A percentile compares a stretch with the other conserved stretches of the same genome.
These are phyloP conservation scores for Cnemophilus loriae DNA, from an alignment of 2,113 vertebrate genomes.

Conservation along the genomic window DNA sequence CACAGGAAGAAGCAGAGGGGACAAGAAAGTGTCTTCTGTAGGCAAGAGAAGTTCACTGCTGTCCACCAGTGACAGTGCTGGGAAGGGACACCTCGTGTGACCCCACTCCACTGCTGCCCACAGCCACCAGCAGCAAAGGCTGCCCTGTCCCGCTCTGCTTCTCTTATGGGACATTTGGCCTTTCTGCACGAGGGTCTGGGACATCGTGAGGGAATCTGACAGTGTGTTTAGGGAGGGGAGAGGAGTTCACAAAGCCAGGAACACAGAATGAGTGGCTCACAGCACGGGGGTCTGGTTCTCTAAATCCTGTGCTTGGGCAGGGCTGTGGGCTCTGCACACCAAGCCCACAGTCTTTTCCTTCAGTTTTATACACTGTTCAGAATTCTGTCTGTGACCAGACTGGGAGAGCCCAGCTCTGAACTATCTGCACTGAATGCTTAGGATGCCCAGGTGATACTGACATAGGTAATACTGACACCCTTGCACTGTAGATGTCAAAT, in stretches of 20 bases:
- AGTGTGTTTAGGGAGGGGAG: not conserved
- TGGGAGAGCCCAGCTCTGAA: not conserved
- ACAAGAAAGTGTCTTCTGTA: not conserved
- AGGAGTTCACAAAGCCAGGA: not conserved
- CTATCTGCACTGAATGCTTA: not conserved
- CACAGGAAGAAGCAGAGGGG: not conserved
- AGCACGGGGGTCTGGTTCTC: not conserved
- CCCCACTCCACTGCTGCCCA: not conserved
- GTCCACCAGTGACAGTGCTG: not conserved
- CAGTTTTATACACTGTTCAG: rapidly evolving
- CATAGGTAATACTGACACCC: not conserved
- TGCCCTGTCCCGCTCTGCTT: not conserved
- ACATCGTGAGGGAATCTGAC: not conserved
- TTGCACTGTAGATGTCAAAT: not conserved
- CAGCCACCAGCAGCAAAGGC: not conserved
- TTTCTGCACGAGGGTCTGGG: not conserved
- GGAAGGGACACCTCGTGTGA: not conserved
- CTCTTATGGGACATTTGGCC: not conserved
- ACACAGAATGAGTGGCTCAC: not conserved
- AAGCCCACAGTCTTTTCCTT: not conserved
- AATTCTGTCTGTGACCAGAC: not conserved
- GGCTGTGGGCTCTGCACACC: not conserved
- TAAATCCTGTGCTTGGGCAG: not conserved
- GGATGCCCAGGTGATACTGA: not conserved
- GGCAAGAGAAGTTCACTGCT: not conserved